phyloP scores from a whole-genome alignment of 2,888 invertebrate genomes.

The Thymelicus lineola region DNA sequence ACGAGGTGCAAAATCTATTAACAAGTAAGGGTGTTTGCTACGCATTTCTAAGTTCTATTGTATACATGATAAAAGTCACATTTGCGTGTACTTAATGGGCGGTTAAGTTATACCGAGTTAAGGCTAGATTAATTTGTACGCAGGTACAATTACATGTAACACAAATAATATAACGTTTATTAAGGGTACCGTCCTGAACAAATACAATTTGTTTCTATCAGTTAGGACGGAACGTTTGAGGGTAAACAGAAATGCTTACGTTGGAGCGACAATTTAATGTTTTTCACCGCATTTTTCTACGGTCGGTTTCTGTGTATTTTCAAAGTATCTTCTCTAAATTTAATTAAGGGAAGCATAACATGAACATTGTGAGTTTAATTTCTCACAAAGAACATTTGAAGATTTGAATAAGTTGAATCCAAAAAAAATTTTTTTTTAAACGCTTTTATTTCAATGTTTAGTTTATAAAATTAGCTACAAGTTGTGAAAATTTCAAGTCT shows the following conservation, averaged over 20 bases:
- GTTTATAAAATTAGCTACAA: too few relatives aligned
- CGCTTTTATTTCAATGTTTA: too few relatives aligned
- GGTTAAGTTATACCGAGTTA: not conserved
- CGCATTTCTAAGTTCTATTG: not conserved
- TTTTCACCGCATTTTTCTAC: conserved; percentile 9
- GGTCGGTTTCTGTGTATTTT: not conserved
- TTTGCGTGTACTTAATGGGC: not conserved
- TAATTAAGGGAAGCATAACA: not conserved
- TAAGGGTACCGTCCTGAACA: conserved; percentile 54
- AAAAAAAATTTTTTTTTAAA: too few relatives aligned
- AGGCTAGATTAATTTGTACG: conserved; percentile 34
- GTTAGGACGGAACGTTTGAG: conserved; percentile 33
- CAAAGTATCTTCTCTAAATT: not conserved
- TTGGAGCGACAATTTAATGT: not conserved
- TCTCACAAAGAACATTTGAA: too few relatives aligned
- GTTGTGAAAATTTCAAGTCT: too few relatives aligned
- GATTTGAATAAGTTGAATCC: too few relatives aligned
- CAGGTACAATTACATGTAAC: conserved; percentile 44
- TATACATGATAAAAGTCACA: not conserved
- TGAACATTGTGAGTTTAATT: not conserved
- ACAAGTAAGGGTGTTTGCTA: not conserved
- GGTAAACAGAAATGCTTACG: conserved; percentile 10
- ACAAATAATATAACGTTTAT: conserved; percentile 55
- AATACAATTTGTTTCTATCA: conserved; percentile 55
- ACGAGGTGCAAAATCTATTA: conserved; percentile 14